Percentiles rank a stretch among this genome's conserved stretches.
Conservation (phyloP, 2,113 vertebrate species). For the Ammodytes dubius region DNA sequence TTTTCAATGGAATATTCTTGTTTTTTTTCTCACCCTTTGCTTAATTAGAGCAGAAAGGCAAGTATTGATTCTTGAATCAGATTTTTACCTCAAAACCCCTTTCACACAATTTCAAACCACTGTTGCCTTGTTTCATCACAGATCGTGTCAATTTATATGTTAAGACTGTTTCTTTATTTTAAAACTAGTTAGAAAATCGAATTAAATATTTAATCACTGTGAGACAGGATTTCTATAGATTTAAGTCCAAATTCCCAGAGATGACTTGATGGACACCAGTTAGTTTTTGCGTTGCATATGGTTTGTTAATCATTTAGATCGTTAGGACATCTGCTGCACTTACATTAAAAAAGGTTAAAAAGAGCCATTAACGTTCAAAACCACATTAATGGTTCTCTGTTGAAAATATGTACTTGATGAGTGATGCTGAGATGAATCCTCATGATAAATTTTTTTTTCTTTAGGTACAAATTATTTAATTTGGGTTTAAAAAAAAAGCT, state of each 20-base stretch:
- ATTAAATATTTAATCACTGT: slow-evolving; percentile 16
- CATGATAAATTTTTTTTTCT: slow-evolving; percentile 1
- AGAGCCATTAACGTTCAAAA: not conserved
- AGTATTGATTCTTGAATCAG: slow-evolving; percentile 4
- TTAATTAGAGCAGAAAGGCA: not conserved
- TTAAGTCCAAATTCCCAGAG: slow-evolving; percentile 15
- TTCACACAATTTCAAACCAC: slow-evolving; percentile 32
- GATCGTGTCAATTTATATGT: slow-evolving; percentile 32
- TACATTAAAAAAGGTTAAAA: not conserved
- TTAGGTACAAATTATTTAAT: not conserved
- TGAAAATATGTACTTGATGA: not conserved
- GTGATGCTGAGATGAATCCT: not conserved
- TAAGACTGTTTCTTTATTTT: slow-evolving; percentile 2
- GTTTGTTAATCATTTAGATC: not conserved
- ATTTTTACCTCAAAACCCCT: not conserved
- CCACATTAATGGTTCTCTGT: not conserved
- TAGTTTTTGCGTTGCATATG: slow-evolving; percentile 15
- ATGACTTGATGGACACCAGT: not conserved
- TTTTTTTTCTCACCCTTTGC: not conserved
- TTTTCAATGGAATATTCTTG: not conserved
- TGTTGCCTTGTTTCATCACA: slow-evolving; percentile 57
- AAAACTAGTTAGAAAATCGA: not conserved
- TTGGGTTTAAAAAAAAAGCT: slow-evolving; percentile 3
- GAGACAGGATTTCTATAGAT: slow-evolving; percentile 2
- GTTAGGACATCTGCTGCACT: not conserved